Percentiles rank a stretch among this genome's conserved stretches.
Conservation (phyloP, 2,888 invertebrate species). For the Agapostemon virescens region DNA sequence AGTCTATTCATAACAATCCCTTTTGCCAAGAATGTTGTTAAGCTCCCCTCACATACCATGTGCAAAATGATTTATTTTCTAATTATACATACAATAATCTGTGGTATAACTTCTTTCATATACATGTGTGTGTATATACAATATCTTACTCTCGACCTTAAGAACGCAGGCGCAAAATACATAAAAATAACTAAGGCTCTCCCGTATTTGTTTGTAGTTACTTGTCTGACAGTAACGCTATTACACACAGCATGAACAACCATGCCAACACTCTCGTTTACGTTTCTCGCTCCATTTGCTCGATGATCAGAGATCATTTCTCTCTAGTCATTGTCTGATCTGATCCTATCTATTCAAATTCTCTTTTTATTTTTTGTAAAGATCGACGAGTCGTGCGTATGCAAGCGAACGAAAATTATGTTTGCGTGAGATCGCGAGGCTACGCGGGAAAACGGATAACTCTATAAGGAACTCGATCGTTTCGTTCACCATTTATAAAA, state of each 20-base stretch:
- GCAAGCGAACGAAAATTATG: background rate
- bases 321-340: background rate
- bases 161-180: conserved; percentile 56
- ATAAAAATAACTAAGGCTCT: conserved; percentile 60
- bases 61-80: conserved; percentile 74
- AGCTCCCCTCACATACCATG: conserved; percentile 53
- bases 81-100: conserved; percentile 73
- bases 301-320: conserved; percentile 7
- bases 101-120: conserved; percentile 68
- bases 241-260: conserved; percentile 42
- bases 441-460: background rate
- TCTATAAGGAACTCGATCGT: conserved; percentile 30
- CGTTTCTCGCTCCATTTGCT: conserved; percentile 11
- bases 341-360: conserved; percentile 7
- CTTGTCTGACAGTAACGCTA: conserved; percentile 41
- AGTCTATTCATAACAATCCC: no score
- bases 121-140: conserved; percentile 58
- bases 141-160: conserved; percentile 65
- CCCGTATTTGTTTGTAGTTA: conserved; percentile 46
- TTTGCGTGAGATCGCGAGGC: background rate
- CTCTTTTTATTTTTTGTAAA: conserved; percentile 1
- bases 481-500: conserved; percentile 8
- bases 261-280: conserved; percentile 20
- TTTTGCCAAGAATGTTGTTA: no score
- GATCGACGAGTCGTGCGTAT: conserved; percentile 46